A percentile compares a stretch with the other conserved stretches of the same genome.
Conservation (phyloP, 2,888 invertebrate genomes). For the Drosophila testacea region DNA sequence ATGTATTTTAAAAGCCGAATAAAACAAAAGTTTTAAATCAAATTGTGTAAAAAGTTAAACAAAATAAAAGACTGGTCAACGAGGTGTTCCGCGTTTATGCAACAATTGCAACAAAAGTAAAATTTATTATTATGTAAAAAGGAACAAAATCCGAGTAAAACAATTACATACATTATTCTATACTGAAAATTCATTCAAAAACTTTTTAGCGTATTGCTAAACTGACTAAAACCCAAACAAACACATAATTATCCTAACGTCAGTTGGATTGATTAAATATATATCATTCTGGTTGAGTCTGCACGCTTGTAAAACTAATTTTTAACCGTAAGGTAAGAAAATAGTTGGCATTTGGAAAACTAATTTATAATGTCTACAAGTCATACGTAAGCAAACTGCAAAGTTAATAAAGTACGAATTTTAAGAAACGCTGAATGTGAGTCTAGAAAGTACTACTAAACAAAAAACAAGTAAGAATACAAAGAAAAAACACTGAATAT, state of each 20-base stretch:
- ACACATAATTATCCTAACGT: conserved; percentile 10
- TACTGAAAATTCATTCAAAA: conserved; percentile 23
- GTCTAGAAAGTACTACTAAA: conserved; percentile 70
- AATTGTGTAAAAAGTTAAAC: conserved; percentile 70
- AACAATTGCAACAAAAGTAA: conserved; percentile 74
- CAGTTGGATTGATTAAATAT: conserved; percentile 24
- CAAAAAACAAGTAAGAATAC: background rate
- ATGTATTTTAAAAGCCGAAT: conserved; percentile 61
- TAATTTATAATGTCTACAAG: conserved; percentile 43
- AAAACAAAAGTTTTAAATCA: conserved; percentile 47
- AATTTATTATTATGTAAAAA: conserved; percentile 51
- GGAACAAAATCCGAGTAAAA: conserved; percentile 46
- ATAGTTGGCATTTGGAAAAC: conserved; percentile 25
- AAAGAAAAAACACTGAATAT: conserved; percentile 46
- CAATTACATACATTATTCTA: conserved; percentile 39
- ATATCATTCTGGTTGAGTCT: conserved; percentile 32
- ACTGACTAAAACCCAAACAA: conserved; percentile 3
- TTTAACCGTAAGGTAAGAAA: conserved; percentile 27
- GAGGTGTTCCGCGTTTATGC: conserved; percentile 85
- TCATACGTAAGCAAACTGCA: conserved; percentile 75
- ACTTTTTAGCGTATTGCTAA: conserved; percentile 28
- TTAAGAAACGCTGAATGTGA: conserved; percentile 82
- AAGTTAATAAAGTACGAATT: conserved; percentile 81
- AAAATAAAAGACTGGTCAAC: conserved; percentile 85
- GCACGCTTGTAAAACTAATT: conserved; percentile 37